Base-by-base conservation (phyloP, 2,113 vertebrate species). In the Leucopternis melanops region DNA sequence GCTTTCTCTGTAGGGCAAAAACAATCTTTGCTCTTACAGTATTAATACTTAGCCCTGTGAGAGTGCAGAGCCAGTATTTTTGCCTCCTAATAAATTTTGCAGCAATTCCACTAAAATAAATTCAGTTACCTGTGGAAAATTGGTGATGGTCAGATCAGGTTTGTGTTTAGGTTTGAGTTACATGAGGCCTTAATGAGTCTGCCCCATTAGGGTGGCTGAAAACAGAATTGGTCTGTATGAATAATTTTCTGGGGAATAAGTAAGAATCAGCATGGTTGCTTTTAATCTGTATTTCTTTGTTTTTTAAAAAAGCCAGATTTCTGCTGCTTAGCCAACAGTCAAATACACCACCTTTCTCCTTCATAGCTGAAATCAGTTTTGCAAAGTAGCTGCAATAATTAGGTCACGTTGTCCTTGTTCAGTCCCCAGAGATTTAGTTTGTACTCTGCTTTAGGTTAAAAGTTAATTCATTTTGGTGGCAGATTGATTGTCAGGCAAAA, bases 381-480 rank as follows among this genome's bases (percentile, higher is more conserved):
- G 72, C 91, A 65, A 93, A 97, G 84, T 77, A 92, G 69, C 94
- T 94, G 83, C 70, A 74, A 22, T 95, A 96, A 97, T 95, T 95
- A 66, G 97, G 95, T 90, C 91, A 96, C 71, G 2, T 73, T 96
- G 95, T 97, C 95, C 94, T 96, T 95, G 80, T 67, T 96, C 80
- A 61, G 66, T 88, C 96, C 81, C 86, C 40, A 52, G 94, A 93
- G 95, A 91, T 92, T 70, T 54, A 61, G 87, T 86, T 95, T 69
- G 75, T 93, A 77, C 90, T 97, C 55, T 2, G 44, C 94, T 96
- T 91, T 36, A 92, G 82, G 92, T 94, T 97, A 92, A 79, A 97
- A 97, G 95, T 93, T 97, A 96, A 96, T 96, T 97, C 90, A 95
- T 96, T 97, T 97, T 96, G 63, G 75, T 96, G 92, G 92, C 90